Evolutionary conservation across 2,888 invertebrate genomes (phyloP).

Genomic region (Phalera bucephala): DNA sequence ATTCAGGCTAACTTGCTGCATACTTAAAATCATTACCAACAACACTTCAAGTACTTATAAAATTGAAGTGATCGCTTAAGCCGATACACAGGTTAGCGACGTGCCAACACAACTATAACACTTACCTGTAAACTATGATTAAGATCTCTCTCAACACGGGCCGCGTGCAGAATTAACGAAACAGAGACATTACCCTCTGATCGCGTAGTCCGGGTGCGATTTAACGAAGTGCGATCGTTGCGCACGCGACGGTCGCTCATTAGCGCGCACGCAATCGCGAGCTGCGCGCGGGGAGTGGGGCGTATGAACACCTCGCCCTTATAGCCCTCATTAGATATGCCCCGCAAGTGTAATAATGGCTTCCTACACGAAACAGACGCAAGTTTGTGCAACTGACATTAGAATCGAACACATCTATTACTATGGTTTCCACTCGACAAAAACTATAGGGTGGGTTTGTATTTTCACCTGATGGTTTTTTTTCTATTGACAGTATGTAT

Average conservation of each 20-base stretch:
- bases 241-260: constrained; percentile 75
- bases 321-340: constrained; percentile 60
- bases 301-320: constrained; percentile 30
- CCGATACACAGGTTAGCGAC: too few relatives aligned
- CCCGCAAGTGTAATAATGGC: constrained; percentile 49
- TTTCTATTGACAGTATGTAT: too few relatives aligned
- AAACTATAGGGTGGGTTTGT: too few relatives aligned
- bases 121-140: constrained; percentile 16
- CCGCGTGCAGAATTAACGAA: constrained; percentile 43
- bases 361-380: constrained; percentile 45
- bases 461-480: too few relatives aligned
- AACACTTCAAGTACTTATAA: too few relatives aligned
- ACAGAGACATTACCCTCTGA: constrained; percentile 45
- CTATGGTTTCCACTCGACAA: too few relatives aligned
- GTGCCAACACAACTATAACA: too few relatives aligned
- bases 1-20: too few relatives aligned
- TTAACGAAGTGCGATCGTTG: constrained; percentile 65
- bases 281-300: constrained; percentile 29
- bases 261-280: constrained; percentile 67
- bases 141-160: constrained; percentile 26
- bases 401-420: background rate
- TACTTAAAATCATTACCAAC: too few relatives aligned
- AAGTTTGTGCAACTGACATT: constrained; percentile 10
- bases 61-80: too few relatives aligned
- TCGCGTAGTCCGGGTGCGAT: constrained; percentile 63